Conservation (phyloP, 2,113 vertebrate genomes). For the Trematomus loennbergii region DNA sequence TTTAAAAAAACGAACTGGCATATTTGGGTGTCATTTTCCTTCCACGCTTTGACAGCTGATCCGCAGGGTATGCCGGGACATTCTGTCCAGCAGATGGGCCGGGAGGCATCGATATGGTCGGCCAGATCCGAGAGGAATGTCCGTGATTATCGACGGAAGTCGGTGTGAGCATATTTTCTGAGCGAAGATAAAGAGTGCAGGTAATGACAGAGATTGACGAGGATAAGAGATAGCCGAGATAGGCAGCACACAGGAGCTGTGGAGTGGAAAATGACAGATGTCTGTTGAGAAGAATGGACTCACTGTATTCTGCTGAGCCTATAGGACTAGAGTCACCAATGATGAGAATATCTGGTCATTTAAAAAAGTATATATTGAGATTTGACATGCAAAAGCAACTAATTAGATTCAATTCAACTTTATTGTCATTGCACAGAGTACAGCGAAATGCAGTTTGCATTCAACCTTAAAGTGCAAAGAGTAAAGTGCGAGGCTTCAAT, state of each 20-base stretch:
- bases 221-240: constrained; percentile 86
- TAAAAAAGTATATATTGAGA: neutral
- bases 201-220: constrained; percentile 78
- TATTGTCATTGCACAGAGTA: too few species aligned
- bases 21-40: neutral
- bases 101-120: constrained; percentile 67
- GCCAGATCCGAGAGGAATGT: constrained; percentile 80
- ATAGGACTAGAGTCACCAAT: constrained; percentile 1
- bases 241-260: constrained; percentile 79
- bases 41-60: constrained; percentile 36
- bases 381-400: neutral
- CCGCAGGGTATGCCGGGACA: constrained; percentile 33
- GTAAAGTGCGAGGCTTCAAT: too few species aligned
- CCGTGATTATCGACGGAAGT: constrained; percentile 85
- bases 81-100: constrained; percentile 70
- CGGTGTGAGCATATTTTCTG: constrained; percentile 79
- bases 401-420: too few species aligned
- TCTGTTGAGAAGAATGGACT: constrained; percentile 54
- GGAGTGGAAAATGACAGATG: constrained; percentile 83
- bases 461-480: too few species aligned
- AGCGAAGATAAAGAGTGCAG: constrained; percentile 65
- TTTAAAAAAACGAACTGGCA: too few species aligned
- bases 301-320: constrained; percentile 46
- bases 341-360: neutral
- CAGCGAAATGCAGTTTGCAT: too few species aligned